These are phyloP conservation scores for Ageneiosus marmoratus DNA, from an alignment of 2,113 vertebrate species.

Conservation along the genomic window DNA sequence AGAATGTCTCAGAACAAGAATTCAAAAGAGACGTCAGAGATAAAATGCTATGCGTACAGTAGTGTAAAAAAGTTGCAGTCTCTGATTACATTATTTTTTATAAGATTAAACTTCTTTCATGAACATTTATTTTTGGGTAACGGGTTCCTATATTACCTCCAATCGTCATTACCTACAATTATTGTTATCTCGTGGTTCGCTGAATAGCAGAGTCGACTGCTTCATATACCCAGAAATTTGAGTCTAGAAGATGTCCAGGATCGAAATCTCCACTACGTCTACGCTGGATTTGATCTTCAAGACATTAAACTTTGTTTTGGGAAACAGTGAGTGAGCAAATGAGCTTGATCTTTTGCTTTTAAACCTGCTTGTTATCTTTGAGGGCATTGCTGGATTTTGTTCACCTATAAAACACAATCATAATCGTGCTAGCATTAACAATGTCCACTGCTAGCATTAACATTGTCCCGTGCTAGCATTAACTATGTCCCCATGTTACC, in stretches of 20 bases:
- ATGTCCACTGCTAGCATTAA: too few relatives aligned
- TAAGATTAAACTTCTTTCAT: background rate
- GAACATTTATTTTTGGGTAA: background rate
- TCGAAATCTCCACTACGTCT: too few relatives aligned
- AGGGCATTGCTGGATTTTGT: background rate
- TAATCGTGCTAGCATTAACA: too few relatives aligned
- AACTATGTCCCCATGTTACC: background rate
- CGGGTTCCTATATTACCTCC: background rate
- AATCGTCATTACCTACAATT: too few relatives aligned
- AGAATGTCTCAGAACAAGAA: background rate
- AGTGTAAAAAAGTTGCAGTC: background rate
- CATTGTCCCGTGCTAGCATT: background rate
- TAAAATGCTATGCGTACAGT: too few relatives aligned
- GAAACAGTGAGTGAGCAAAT: too few relatives aligned
- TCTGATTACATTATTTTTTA: background rate
- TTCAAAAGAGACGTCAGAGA: background rate
- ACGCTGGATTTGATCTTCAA: background rate
- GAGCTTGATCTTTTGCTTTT: background rate
- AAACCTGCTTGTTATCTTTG: background rate
- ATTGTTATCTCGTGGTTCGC: background rate
- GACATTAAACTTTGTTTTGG: background rate
- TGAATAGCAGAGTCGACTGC: background rate
- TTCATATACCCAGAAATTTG: too few relatives aligned
- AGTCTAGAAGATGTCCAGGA: too few relatives aligned
- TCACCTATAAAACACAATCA: background rate